Base-by-base conservation (phyloP, 2,797 vertebrate genomes). In the Anguilla anguilla region DNA sequence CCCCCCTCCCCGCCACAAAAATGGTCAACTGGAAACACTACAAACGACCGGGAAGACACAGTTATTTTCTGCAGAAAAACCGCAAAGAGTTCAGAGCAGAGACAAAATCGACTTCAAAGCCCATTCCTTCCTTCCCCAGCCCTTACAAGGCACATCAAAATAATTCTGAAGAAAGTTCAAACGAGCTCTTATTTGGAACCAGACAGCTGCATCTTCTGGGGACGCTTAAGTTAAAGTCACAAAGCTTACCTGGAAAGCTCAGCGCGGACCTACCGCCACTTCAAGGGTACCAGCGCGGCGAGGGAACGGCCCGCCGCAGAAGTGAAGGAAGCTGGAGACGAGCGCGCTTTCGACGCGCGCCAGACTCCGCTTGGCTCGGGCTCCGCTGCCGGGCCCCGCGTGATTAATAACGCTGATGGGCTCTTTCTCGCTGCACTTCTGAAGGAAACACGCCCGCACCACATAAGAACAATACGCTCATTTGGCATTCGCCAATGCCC, bases 11-110 rank as follows among this genome's bases (percentile, higher is more conserved):
- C 6, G 51, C 35, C 74, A 79, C 31, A 35, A 79, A 51, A 81
- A 81, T 11, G 89, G 86, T 92, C 92, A 90, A 53, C 72, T 88
- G 74, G 69, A 86, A 91, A 89, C 92, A 89, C 85, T 87, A 88
- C 69, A 46, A 87, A 59, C 88, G 55, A 91, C 87, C 83, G 6
- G 25, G 87, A 88, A 72, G 87, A 87, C 90, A 74, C 59, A 87
- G 89, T 88, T 88, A 35, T 59, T 86, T 84, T 35, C 67, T 91
- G 86, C 81, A 86, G 3, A 81, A 81, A 67, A 81, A 49, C 77
- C 77, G 31, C 77, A n/a, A 81, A 25, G 31, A 81, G 87, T 19
- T 74, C 77, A 3, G 0, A 22, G 39, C 85, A 85, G 88, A 90
- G 90, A 88, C 43, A 87, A 39, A 51, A 74, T n/a, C 55, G 72